Evolutionary conservation across 2,113 vertebrate genomes (phyloP).

Genomic region (Malurus cyaneus): DNA sequence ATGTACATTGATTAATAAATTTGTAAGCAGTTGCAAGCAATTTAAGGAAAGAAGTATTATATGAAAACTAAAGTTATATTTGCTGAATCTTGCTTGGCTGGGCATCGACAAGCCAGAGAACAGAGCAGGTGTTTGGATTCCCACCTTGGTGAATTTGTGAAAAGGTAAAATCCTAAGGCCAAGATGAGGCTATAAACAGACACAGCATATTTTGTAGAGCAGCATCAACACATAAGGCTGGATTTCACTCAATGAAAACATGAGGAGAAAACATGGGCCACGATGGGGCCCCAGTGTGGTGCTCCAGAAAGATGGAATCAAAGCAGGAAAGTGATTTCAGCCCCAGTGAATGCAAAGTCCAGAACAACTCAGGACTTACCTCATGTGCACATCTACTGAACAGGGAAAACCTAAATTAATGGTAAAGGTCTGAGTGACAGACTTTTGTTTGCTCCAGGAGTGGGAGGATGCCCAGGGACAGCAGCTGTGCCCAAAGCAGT

Average conservation of each 20-base stretch:
- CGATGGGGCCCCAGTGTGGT: fast-evolving
- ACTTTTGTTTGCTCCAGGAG: not conserved
- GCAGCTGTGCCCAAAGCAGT: not conserved
- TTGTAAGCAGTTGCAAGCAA: not conserved
- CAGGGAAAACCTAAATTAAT: not conserved
- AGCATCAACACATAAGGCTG: not conserved
- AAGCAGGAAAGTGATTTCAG: not conserved
- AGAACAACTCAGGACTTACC: not conserved
- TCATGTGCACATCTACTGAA: not conserved
- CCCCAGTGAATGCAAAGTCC: not conserved
- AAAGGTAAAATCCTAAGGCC: not conserved
- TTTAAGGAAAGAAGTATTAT: not conserved
- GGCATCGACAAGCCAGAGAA: not conserved
- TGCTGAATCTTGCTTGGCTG: not conserved
- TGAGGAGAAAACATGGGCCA: not conserved
- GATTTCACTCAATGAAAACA: not conserved
- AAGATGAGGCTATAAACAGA: not conserved
- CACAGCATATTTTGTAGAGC: not conserved
- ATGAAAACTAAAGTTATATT: not conserved
- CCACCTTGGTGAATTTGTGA: not conserved
- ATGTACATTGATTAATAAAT: not conserved
- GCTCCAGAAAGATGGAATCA: not conserved
- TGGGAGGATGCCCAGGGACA: not conserved
- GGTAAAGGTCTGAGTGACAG: not conserved
- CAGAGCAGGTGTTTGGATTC: not conserved